Evolutionary conservation across 2,888 invertebrate species (phyloP), one percentile per base, ranked within the genome.

Genomic region (Drosophila gaucha): DNA sequence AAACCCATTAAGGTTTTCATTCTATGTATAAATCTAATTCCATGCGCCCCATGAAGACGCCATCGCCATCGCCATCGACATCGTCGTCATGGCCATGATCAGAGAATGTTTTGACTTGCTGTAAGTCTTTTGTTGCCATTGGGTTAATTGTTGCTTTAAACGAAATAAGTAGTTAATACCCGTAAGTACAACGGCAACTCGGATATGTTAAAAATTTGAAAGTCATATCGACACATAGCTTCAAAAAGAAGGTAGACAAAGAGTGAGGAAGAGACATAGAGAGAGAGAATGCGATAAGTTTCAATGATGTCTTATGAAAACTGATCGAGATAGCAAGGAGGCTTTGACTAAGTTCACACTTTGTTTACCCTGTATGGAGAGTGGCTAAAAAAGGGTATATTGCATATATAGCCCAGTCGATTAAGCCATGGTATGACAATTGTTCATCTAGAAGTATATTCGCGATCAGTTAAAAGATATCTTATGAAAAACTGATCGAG

Each of bases 1-100:
- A 77, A 78, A 78, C 66, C 78, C 79, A 78, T 78, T 82, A 78
- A 80, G 66, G 63, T 74, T 66, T 63, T 57, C 66, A 74, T 74
- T 67, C 72, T 77, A 54, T 78, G 74, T 63, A 76, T 67, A 72
- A 76, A 74, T 74, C 77, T 77, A 74, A 77, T 74, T 64, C 78
- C 74, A 36, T 55, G 71, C 71, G 62, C 72, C 72, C 72, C 72
- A 58, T 26, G 69, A 74, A 74, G 74, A 72, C 71, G 62, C 69
- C 74, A 63, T 54, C 49, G 14, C 24, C 49, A 36, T 49, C 33
- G 39, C 6, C 22, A 35, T 57, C 38, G 47, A 2, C 47, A 41
- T 24, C 14, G 58, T 55, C 47, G 51, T 57, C 36, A 65, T 67
- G 77, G 41, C 75, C 67, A 68, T 74, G 74, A 72, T 41, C 63